Conservation (phyloP, 2,113 vertebrate genomes). For the Jacana jacana region DNA sequence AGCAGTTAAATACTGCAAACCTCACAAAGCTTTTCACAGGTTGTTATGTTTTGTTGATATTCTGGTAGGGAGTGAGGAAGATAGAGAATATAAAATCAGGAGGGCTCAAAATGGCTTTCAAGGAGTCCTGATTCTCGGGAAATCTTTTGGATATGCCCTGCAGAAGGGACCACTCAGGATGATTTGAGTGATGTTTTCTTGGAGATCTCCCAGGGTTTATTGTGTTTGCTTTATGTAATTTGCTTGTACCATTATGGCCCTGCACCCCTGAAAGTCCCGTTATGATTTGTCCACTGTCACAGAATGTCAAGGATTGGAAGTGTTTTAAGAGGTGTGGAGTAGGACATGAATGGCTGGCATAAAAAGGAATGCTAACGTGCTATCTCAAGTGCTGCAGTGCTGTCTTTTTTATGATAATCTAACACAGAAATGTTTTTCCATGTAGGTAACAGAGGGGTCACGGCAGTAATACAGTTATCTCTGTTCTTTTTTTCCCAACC, state of each 20-base stretch:
- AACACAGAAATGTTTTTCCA: background rate
- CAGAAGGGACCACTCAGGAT: background rate
- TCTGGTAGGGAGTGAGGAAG: background rate
- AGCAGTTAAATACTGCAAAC: background rate
- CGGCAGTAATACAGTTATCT: background rate
- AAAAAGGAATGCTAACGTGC: rapidly evolving
- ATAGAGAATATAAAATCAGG: background rate
- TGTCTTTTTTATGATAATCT: background rate
- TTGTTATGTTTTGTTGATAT: background rate
- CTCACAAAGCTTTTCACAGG: background rate
- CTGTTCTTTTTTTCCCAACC: background rate
- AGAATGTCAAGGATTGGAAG: too few relatives aligned
- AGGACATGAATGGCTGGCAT: background rate
- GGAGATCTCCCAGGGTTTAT: background rate
- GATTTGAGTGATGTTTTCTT: background rate
- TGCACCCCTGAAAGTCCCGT: background rate
- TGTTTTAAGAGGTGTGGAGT: background rate
- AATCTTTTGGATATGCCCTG: rapidly evolving
- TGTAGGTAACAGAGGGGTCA: background rate
- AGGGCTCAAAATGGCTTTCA: background rate
- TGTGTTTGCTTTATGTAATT: background rate
- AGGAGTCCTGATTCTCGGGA: background rate
- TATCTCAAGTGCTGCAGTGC: background rate
- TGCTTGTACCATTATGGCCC: background rate
- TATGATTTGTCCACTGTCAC: background rate